Base-by-base conservation (phyloP, 1,140 invertebrate genomes). In the Papilio aristodemus region DNA sequence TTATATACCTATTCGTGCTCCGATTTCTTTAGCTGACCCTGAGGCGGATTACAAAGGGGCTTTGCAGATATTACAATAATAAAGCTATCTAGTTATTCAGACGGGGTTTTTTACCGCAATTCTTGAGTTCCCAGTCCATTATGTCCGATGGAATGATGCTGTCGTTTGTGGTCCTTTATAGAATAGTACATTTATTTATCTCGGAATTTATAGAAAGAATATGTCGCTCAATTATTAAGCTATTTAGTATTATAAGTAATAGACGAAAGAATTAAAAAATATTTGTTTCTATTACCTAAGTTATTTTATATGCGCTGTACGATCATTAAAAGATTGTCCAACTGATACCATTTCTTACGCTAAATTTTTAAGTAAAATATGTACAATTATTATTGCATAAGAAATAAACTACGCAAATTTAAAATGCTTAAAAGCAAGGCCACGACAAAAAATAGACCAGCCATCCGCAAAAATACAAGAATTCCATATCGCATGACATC, bases 1-100 rank as follows among this genome's bases (percentile, higher is more conserved):
- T 59, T 62, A 62, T 32, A 32, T 38, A 38, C 32, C 4, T 62
- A 17, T 14, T 39, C 59, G n/a, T 62, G 59, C 36, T 14, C 59
- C 27, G 59, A 62, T 62, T 62, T 62, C 59, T 62, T 62, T 62
- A 32, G 59, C 59, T 62, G 59, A 62, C 59, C 59, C 59, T 62
- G 59, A 62, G 36, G 59, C 59, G 50, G 50, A 54, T 38, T 38
- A 62, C 59, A 62, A 62, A 62, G 59, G 14, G 27, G 59, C 59
- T 62, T 62, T 50, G 43, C 43, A 38, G 59, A 62, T 37, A 62
- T 62, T 37, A 62, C n/a, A 38, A 62, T 62, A 62, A 62, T 62
- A 62, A 39, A 37, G 59, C 59, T 9, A 62, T 62, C 7, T 62
- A 39, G 36, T 62, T 62, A 62, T 62, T 13, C 59, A 62, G 14